These are phyloP conservation scores for Chelon labrosus DNA, from an alignment of 2,797 vertebrate genomes.

Conservation along the genomic window DNA sequence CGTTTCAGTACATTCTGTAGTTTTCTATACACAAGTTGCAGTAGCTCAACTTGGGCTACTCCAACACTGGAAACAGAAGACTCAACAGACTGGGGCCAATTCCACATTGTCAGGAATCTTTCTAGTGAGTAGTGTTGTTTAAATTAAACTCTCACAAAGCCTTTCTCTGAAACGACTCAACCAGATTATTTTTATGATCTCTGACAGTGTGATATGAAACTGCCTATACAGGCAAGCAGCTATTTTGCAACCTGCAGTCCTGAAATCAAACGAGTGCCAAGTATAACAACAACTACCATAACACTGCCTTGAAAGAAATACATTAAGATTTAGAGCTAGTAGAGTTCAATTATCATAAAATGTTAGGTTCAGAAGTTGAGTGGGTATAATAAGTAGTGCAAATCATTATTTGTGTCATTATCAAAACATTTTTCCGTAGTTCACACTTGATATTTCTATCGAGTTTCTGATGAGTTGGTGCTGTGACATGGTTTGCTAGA, in stretches of 20 bases:
- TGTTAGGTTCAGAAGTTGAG: too few relatives aligned
- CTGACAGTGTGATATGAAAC: constrained; percentile 79
- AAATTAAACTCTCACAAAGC: not conserved
- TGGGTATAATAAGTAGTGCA: too few relatives aligned
- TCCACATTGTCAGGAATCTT: constrained; percentile 78
- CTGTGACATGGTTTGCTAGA: too few relatives aligned
- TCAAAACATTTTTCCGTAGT: too few relatives aligned
- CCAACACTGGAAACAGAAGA: constrained; percentile 80
- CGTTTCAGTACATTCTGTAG: constrained; percentile 78
- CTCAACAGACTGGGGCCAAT: constrained; percentile 72
- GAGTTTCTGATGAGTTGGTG: too few relatives aligned
- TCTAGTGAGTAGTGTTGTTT: constrained; percentile 73
- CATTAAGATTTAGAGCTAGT: not conserved
- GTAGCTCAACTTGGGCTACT: constrained; percentile 83
- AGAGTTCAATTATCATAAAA: too few relatives aligned
- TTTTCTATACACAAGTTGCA: constrained; percentile 72
- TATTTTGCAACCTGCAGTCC: constrained; percentile 70
- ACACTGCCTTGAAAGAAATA: not conserved
- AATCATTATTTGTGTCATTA: too few relatives aligned
- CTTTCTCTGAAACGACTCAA: too few relatives aligned
- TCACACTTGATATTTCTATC: too few relatives aligned
- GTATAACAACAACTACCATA: constrained; percentile 33
- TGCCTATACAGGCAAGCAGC: constrained; percentile 77
- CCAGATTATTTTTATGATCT: constrained; percentile 14
- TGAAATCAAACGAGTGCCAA: constrained; percentile 74